A percentile compares a stretch with the other conserved stretches of the same genome.
Conservation (phyloP, 2,797 vertebrate genomes). For the Squalus acanthias region DNA sequence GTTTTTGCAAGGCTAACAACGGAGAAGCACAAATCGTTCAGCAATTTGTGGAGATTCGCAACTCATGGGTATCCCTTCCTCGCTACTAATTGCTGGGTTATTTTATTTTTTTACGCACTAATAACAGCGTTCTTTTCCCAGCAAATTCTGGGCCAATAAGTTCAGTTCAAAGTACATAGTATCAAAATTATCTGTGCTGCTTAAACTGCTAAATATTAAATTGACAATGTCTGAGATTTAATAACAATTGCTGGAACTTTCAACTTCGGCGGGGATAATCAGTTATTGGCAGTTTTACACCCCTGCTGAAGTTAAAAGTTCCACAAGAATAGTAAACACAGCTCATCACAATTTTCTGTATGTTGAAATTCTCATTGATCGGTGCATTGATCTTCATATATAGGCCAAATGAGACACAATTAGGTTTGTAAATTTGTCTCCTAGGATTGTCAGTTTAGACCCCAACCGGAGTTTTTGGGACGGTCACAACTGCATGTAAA, state of each 20-base stretch:
- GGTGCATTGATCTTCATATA: background rate
- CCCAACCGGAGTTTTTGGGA: background rate
- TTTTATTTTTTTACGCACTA: no score
- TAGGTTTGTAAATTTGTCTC: background rate
- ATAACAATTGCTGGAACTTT: background rate
- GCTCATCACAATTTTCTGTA: background rate
- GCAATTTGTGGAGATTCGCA: background rate
- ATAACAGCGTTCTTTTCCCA: background rate
- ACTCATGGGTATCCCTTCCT: background rate
- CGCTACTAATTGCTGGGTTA: no score
- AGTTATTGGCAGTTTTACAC: background rate
- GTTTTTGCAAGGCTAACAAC: background rate
- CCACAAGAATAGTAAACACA: background rate
- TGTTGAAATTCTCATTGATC: background rate
- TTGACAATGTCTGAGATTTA: background rate
- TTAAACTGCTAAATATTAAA: background rate
- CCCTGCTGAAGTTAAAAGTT: background rate
- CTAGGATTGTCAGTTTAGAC: background rate
- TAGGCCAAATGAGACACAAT: background rate
- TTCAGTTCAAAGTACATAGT: background rate
- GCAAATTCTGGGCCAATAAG: background rate
- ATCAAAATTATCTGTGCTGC: background rate
- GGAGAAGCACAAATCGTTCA: background rate
- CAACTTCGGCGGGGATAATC: background rate
- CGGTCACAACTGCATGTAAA: background rate